Evolutionary conservation across 1,140 invertebrate species (phyloP), one percentile per base, ranked within the genome.

Genomic region (Temnothorax curvispinosus): DNA sequence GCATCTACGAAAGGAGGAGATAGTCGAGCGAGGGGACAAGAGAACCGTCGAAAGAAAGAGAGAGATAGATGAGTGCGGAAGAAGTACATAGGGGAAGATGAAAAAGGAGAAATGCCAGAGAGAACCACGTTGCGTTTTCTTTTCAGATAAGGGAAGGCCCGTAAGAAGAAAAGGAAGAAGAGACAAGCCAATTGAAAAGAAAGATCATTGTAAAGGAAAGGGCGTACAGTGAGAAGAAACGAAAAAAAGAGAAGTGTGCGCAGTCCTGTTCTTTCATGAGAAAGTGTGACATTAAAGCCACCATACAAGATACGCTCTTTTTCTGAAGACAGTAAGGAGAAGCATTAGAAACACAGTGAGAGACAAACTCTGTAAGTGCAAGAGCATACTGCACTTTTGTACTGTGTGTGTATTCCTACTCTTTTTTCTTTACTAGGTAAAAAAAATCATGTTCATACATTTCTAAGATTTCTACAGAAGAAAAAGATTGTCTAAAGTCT

Each of bases 1-100:
- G 86, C 87, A 90, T 92, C 92, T 88, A 85, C 77, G 62, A 76
- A 56, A 87, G 74, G 64, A 52, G 44, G 75, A 47, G 71, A 50
- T 64, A 50, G 56, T 75, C 18, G 41, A 62, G 15, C 38, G 41
- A 77, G 62, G 81, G 85, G 76, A 67, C 18, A 84, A 89, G 80
- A n/a, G 54, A n/a, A 18, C 15, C n/a, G 38, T 56, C 27, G 21
- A 86, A 58, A 76, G 67, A 60, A 62, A 76, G 47, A 77, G 64
- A 77, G 69, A 47, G 47, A 60, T 84, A 56, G 80, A 74, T 84
- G 67, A 60, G 67, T 35, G 52, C 41, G 67, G 54, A 74, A 74
- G 80, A 84, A 84, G 67, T 60, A 84, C 41, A 21, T 41, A 32
- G 32, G 35, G 38, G 8, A 74, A 84, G 54, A 60, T 47, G 67